These are phyloP conservation scores for Varroa destructor DNA, from an alignment of 1,140 invertebrate species.

Conservation along the genomic window DNA sequence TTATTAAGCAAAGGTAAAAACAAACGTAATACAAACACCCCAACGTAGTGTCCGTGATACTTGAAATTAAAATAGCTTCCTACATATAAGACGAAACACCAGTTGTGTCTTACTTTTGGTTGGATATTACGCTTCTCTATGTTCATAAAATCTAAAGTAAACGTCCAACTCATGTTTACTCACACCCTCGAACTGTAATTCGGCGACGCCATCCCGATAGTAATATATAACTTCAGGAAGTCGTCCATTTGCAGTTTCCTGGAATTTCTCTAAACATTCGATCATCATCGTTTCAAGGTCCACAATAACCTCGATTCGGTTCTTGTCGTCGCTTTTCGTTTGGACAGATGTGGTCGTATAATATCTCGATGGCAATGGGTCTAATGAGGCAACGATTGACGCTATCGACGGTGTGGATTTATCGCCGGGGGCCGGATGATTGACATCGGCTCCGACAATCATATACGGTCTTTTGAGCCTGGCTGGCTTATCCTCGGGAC, in stretches of 20 bases:
- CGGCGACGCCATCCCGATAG: slow-evolving; percentile 74
- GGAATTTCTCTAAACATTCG: background rate
- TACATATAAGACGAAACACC: too few species aligned
- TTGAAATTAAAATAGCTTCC: too few species aligned
- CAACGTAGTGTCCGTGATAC: too few species aligned
- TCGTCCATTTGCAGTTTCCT: background rate
- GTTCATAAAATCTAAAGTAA: too few species aligned
- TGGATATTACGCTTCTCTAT: too few species aligned
- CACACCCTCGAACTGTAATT: slow-evolving; percentile 59
- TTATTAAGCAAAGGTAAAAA: too few species aligned
- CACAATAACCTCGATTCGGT: slow-evolving; percentile 1
- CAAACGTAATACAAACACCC: too few species aligned
- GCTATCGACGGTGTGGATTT: slow-evolving; percentile 15
- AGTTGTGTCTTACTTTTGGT: too few species aligned
- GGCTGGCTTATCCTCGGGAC: background rate
- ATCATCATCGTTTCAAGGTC: slow-evolving; percentile 1
- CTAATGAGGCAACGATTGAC: slow-evolving; percentile 31
- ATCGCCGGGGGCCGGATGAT: slow-evolving; percentile 19
- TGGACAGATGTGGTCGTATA: slow-evolving; percentile 31
- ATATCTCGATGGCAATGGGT: slow-evolving; percentile 31
- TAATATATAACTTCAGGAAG: slow-evolving; percentile 53
- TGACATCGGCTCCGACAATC: slow-evolving; percentile 17
- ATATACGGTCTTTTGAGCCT: slow-evolving; percentile 1
- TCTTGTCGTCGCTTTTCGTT: slow-evolving; percentile 20
- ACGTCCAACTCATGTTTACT: too few species aligned